These are phyloP conservation scores for Xiphophorus maculatus DNA, from an alignment of 2,113 vertebrate genomes.

Conservation along the genomic window DNA sequence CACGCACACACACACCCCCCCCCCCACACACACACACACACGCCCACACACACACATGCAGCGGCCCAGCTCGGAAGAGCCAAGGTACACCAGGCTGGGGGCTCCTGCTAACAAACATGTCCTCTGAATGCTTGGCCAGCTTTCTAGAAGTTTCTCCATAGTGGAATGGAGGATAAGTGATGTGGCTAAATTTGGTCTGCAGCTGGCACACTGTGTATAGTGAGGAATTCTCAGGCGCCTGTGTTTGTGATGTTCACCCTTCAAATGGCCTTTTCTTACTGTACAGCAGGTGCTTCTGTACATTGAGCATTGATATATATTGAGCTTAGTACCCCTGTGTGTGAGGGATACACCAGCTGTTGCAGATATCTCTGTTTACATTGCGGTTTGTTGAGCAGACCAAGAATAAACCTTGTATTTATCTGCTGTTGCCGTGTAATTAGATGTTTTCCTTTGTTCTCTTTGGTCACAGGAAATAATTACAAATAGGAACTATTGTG, in stretches of 20 bases:
- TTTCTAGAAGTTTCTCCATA: conserved; percentile 4
- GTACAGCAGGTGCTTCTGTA: conserved; percentile 65
- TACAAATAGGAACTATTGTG: background rate
- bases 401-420: conserved; percentile 22
- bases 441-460: conserved; percentile 26
- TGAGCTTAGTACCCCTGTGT: conserved; percentile 21
- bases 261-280: conserved; percentile 51
- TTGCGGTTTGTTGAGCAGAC: conserved; percentile 37
- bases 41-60: conserved; percentile 25
- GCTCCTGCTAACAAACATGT: conserved; percentile 14
- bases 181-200: background rate
- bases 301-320: conserved; percentile 62
- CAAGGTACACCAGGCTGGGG: background rate
- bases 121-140: conserved; percentile 8
- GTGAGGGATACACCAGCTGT: conserved; percentile 9
- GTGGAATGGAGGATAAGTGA: conserved; percentile 57
- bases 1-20: conserved; percentile 24
- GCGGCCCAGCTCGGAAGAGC: conserved; percentile 28
- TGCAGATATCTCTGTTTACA: conserved; percentile 55
- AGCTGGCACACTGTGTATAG: conserved; percentile 14
- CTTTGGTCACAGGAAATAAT: conserved; percentile 7
- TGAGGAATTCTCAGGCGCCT: conserved; percentile 10
- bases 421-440: conserved; percentile 8
- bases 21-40: no score
- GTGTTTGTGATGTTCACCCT: conserved; percentile 28